Evolutionary conservation across 2,113 vertebrate species (phyloP), one percentile per base, ranked within the genome.

Genomic region (Girardinichthys multiradiatus): DNA sequence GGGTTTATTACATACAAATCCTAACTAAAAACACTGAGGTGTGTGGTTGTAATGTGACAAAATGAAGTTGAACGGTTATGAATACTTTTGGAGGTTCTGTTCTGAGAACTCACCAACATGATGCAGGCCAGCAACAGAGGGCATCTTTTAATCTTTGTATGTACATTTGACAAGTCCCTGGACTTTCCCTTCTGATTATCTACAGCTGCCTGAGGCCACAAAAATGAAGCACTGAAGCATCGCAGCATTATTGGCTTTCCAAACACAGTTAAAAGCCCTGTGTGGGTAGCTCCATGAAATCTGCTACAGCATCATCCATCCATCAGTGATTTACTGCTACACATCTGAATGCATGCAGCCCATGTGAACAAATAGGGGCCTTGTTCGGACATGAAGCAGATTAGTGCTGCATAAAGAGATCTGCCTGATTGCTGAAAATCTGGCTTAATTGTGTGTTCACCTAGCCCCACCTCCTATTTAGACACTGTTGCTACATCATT

Each of bases 281-380:
- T 63, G 59, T 61, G 24, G 21, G 61, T 17, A 35, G 71, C 61
- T 31, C 61, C 31, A 64, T 29, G 77, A 64, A 70, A 78, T 73
- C 68, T 65, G 42, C 57, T 8, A 57, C 48, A 39, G 67, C 35
- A 57, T 59, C 26, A 64, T 64, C 45, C 51, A 57, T 39, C 68
- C 61, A 28, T 30, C 63, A 59, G 64, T 74, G 75, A 80, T 37
- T 81, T 70, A 77, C 72, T 57, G 35, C 70, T 61, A 60, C 33
- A 27, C 37, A 45, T 81, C 58, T 72, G 70, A 76, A 79, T 76
- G 10, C 64, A n/a, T 61, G 63, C 51, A 13, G 33, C 69, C 65
- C 9, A 10, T 39, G 31, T 64, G 72, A 68, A 28, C 28, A 72
- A 77, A 80, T n/a, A 29, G 72, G 76, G 72, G 73, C 30, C 68